Evolutionary conservation across 2,113 vertebrate species (phyloP).

Genomic region (Illadopsis cleaveri): DNA sequence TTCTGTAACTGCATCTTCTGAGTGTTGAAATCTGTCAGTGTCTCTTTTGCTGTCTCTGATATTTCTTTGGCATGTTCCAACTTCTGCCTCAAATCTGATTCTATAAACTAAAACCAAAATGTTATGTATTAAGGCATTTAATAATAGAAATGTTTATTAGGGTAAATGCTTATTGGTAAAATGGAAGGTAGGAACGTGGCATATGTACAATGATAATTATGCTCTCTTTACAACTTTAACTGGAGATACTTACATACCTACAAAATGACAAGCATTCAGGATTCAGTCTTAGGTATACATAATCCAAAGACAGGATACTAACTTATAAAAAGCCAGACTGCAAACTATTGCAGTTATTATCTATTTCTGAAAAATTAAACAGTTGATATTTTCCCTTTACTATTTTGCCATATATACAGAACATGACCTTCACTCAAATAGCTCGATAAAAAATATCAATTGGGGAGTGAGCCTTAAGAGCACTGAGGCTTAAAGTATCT

Average conservation of each 20-base stretch:
- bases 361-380: background rate
- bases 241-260: background rate
- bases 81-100: conserved; percentile 89
- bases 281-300: background rate
- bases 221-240: background rate
- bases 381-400: background rate
- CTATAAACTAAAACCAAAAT: conserved; percentile 81
- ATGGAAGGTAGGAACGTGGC: background rate
- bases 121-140: background rate
- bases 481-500: background rate
- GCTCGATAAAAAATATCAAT: background rate
- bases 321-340: background rate
- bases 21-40: conserved; percentile 84
- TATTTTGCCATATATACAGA: background rate
- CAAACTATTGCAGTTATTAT: background rate
- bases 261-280: background rate
- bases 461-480: background rate
- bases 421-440: background rate
- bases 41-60: conserved; percentile 82
- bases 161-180: background rate
- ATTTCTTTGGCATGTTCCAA: conserved; percentile 85
- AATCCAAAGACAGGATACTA: background rate
- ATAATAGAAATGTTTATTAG: background rate
- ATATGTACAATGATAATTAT: background rate
- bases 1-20: conserved; percentile 86